Conservation (phyloP, 2,113 vertebrate genomes). For the Mus spicilegus region DNA sequence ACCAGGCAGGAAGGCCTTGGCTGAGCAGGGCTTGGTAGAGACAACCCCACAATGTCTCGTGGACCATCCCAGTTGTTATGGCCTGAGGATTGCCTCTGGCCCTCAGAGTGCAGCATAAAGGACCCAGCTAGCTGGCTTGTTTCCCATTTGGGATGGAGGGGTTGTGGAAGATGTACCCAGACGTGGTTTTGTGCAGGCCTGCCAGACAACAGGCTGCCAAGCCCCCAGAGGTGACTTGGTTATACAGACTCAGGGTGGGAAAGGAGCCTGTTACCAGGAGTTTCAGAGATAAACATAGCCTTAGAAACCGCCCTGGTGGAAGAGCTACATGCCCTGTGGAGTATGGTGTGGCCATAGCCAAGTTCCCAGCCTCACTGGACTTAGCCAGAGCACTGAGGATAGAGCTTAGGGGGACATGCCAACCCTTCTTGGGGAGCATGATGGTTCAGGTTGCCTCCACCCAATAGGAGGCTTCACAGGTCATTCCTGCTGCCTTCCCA, state of each 20-base stretch:
- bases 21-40: background rate
- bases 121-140: background rate
- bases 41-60: background rate
- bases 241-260: background rate
- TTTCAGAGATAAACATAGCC: background rate
- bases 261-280: background rate
- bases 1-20: background rate
- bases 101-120: background rate
- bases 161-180: background rate
- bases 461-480: background rate
- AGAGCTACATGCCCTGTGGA: too few relatives aligned
- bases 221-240: background rate
- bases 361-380: background rate
- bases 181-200: background rate
- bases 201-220: background rate
- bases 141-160: background rate
- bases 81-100: background rate
- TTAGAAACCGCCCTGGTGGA: background rate
- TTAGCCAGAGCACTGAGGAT: background rate
- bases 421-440: too few relatives aligned
- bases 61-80: background rate
- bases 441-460: background rate
- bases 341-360: background rate
- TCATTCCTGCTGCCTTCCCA: fast-evolving
- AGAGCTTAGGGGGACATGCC: background rate